Evolutionary conservation across 2,797 vertebrate species (phyloP).

Genomic region (Triplophysa bombifrons): DNA sequence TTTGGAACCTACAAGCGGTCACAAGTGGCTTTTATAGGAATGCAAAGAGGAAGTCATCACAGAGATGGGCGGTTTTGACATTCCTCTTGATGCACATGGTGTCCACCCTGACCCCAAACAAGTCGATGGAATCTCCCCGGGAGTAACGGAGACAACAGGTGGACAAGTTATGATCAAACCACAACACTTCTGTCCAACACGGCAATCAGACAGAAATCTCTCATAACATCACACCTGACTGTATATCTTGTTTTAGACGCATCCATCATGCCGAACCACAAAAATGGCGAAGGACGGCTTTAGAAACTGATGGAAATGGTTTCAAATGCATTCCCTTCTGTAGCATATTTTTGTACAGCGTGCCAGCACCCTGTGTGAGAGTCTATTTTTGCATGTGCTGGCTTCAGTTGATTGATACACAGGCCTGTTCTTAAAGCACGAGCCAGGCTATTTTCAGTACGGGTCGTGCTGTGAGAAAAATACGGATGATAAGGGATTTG

Average conservation of each 20-base stretch:
- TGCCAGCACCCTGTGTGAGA: slow-evolving; percentile 47
- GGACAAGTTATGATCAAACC: slow-evolving; percentile 39
- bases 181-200: slow-evolving; percentile 10
- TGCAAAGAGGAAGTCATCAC: slow-evolving; percentile 47
- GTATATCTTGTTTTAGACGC: slow-evolving; percentile 35
- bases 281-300: slow-evolving; percentile 5
- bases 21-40: slow-evolving; percentile 53
- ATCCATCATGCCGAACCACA: slow-evolving; percentile 1
- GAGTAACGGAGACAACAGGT: slow-evolving; percentile 49
- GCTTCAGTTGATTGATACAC: slow-evolving; percentile 58
- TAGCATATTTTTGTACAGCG: slow-evolving; percentile 40
- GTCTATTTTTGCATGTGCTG: slow-evolving; percentile 61
- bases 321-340: slow-evolving; percentile 16
- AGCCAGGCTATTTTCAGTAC: slow-evolving; percentile 58
- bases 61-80: slow-evolving; percentile 46
- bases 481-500: slow-evolving; percentile 30
- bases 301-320: slow-evolving; percentile 15
- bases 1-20: slow-evolving; percentile 21
- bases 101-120: slow-evolving; percentile 45
- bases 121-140: slow-evolving; percentile 44
- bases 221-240: slow-evolving; percentile 17
- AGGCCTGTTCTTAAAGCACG: slow-evolving; percentile 53
- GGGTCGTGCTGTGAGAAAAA: slow-evolving; percentile 45
- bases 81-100: slow-evolving; percentile 54
- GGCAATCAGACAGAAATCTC: slow-evolving; percentile 38